A percentile compares a stretch with the other conserved stretches of the same genome.
Conservation (phyloP, 2,888 invertebrate genomes). For the Cephus pygmeus region DNA sequence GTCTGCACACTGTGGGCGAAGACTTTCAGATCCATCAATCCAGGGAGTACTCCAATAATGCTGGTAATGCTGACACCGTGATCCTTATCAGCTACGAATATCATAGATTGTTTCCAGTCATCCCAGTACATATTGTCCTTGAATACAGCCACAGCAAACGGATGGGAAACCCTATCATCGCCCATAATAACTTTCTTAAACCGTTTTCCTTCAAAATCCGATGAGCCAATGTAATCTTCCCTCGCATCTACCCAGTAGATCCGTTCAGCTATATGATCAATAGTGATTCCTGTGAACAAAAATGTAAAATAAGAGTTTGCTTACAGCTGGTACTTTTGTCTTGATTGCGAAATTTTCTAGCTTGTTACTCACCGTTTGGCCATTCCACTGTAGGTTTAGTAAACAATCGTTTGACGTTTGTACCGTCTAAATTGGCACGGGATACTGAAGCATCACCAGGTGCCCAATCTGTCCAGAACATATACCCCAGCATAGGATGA, state of each 20-base stretch:
- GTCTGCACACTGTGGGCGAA: conserved; percentile 81
- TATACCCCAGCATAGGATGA: conserved; percentile 82
- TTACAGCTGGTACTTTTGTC: background rate
- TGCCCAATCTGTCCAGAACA: conserved; percentile 93
- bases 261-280: conserved; percentile 83
- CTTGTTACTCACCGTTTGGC: conserved; percentile 77
- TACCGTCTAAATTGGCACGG: conserved; percentile 83
- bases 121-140: conserved; percentile 92
- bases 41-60: conserved; percentile 73
- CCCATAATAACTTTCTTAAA: conserved; percentile 76
- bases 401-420: conserved; percentile 74
- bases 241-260: conserved; percentile 91
- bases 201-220: conserved; percentile 76
- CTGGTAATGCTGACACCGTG: conserved; percentile 73
- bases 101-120: conserved; percentile 85
- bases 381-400: conserved; percentile 77
- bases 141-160: conserved; percentile 86
- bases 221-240: conserved; percentile 83
- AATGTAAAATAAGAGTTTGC: background rate
- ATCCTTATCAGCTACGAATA: conserved; percentile 84
- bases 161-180: conserved; percentile 79
- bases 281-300: conserved; percentile 70
- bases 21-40: conserved; percentile 87
- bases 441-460: conserved; percentile 81
- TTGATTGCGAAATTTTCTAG: background rate